Base-by-base conservation (phyloP, 2,113 vertebrate species). In the Gracilinanus agilis region DNA sequence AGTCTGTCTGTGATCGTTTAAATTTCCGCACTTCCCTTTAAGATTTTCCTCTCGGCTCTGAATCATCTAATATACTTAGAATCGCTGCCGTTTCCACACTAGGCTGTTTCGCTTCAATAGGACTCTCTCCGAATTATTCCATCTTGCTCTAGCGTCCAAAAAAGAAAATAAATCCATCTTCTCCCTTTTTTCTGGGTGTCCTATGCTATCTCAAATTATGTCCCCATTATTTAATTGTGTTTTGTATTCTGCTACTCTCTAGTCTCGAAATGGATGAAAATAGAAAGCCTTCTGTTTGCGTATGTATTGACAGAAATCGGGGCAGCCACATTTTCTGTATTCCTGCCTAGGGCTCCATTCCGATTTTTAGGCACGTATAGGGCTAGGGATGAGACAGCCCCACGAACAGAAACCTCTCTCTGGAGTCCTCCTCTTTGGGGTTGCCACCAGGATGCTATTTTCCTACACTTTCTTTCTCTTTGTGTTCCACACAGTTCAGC, bases 1-100 rank as follows among this genome's bases (percentile, higher is more conserved):
- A 91, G 61, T 95, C 94, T 90, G 90, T 90, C 92, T 97, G 92
- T 83, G 92, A 92, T 54, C 91, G 91, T 93, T 97, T 95, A 93
- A 88, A 95, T 44, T 91, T 95, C 93, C 96, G 56, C 21, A 89
- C 40, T 95, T 91, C 88, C 88, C 90, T 96, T 97, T 54, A 89
- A 88, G 24, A 40, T 93, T 92, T 92, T 94, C 49, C 44, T 91
- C 94, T 95, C 89, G 49, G 44, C 49, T 90, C 89, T 90, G 24
- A 53, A 75, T 40, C 34, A 75, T 40, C 34, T 40, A n/a, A 75
- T 75, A n/a, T 75, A 75, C 34, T 75, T 40, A 75, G 16, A 19
- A 75, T 75, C 67, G 21, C 34, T 75, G 13, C 67, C 40, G 1
- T 75, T 75, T 75, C 6, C 67, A 75, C 67, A 75, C 13, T n/a